Evolutionary conservation across 2,797 vertebrate species (phyloP).

Genomic region (Anabacerthia variegaticeps): DNA sequence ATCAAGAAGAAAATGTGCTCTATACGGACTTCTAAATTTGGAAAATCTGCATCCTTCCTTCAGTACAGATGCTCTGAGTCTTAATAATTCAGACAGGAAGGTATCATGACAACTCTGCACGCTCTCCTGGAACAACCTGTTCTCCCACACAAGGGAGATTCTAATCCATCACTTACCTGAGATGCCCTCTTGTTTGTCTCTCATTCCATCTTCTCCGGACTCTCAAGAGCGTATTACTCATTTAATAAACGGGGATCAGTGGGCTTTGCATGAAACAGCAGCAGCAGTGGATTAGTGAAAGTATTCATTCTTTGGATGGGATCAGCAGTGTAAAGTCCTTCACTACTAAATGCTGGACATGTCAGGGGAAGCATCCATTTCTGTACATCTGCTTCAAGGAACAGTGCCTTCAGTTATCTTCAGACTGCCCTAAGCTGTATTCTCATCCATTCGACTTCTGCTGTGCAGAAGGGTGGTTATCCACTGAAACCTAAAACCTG

Average conservation of each 20-base stretch:
- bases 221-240: background rate
- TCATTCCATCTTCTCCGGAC: background rate
- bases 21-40: conserved; percentile 12
- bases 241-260: background rate
- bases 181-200: background rate
- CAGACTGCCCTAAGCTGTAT: background rate
- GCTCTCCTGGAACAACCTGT: background rate
- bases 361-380: rapidly evolving
- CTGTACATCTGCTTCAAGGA: background rate
- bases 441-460: background rate
- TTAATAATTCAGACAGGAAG: background rate
- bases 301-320: background rate
- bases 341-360: background rate
- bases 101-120: background rate
- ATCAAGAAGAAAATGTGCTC: background rate
- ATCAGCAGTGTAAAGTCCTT: background rate
- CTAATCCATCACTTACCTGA: background rate
- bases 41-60: conserved; percentile 16
- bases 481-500: background rate
- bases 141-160: background rate
- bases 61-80: background rate
- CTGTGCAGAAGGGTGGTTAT: background rate
- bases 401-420: background rate
- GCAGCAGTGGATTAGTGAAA: background rate
- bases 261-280: background rate